Conservation (phyloP, 2,888 invertebrate species). For the Dicranocentrus wangi region DNA sequence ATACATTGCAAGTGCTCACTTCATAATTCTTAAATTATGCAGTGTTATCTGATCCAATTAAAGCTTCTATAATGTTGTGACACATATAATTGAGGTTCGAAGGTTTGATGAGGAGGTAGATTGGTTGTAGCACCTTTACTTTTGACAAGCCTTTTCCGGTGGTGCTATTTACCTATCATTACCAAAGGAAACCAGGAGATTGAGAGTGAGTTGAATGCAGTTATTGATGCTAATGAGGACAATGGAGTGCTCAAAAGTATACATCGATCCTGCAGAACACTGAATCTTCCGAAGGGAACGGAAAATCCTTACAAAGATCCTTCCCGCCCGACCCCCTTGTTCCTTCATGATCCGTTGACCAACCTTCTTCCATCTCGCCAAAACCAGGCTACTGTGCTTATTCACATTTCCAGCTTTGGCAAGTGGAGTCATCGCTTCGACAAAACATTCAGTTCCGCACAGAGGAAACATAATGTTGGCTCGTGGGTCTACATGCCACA, state of each 20-base stretch:
- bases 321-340: neutral
- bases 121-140: no score
- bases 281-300: slow-evolving; percentile 21
- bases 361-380: neutral
- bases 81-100: no score
- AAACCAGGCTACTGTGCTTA: neutral
- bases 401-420: slow-evolving; percentile 46
- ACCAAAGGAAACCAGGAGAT: slow-evolving; percentile 49
- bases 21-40: no score
- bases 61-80: no score
- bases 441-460: slow-evolving; percentile 44
- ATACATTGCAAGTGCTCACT: no score
- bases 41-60: no score
- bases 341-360: neutral
- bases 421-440: slow-evolving; percentile 43
- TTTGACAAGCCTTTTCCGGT: no score
- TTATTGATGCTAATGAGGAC: slow-evolving; percentile 52
- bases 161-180: no score
- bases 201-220: slow-evolving; percentile 45
- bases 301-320: neutral
- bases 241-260: slow-evolving; percentile 57
- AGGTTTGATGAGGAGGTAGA: no score
- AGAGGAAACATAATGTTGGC: slow-evolving; percentile 48
- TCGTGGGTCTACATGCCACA: neutral
- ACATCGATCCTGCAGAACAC: slow-evolving; percentile 49